A percentile compares a stretch with the other conserved stretches of the same genome.
Evolutionary conservation across 2,113 vertebrate species (phyloP).

Genomic region (Clarias macrocephalus): DNA sequence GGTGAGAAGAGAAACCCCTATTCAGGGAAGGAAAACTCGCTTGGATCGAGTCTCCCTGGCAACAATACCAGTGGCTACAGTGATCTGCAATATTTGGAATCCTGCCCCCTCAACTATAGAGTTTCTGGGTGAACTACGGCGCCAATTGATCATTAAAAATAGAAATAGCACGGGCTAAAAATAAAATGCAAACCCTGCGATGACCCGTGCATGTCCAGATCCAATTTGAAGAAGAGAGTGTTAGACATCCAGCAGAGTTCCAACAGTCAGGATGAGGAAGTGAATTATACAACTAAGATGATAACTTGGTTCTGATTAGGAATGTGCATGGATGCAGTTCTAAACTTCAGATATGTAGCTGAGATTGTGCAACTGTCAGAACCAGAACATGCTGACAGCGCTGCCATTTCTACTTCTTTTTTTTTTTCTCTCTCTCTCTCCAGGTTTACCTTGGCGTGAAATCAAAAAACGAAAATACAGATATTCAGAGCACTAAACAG

Average conservation of each 20-base stretch:
- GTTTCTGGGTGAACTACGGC: neutral
- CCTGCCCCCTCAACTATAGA: neutral
- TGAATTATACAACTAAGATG: neutral
- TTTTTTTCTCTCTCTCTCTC: neutral
- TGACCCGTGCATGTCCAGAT: neutral
- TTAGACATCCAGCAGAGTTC: neutral
- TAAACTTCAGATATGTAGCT: neutral
- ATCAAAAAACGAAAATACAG: neutral
- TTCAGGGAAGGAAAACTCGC: conserved; percentile 11
- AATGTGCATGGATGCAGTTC: neutral
- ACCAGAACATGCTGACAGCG: neutral
- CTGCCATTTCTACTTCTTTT: neutral
- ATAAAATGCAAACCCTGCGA: neutral
- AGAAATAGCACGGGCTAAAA: neutral
- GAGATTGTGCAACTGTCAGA: neutral
- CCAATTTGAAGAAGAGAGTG: neutral
- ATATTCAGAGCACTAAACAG: neutral
- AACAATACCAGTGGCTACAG: conserved; percentile 32
- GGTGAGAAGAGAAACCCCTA: conserved; percentile 31
- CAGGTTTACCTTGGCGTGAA: neutral
- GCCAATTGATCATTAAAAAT: neutral
- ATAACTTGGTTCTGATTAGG: neutral
- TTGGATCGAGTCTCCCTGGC: conserved; percentile 40
- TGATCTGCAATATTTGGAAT: neutral
- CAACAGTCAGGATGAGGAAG: neutral